Evolutionary conservation across 2,797 vertebrate species (phyloP), one percentile per base, ranked within the genome.

Genomic region (Chrosomus eos): DNA sequence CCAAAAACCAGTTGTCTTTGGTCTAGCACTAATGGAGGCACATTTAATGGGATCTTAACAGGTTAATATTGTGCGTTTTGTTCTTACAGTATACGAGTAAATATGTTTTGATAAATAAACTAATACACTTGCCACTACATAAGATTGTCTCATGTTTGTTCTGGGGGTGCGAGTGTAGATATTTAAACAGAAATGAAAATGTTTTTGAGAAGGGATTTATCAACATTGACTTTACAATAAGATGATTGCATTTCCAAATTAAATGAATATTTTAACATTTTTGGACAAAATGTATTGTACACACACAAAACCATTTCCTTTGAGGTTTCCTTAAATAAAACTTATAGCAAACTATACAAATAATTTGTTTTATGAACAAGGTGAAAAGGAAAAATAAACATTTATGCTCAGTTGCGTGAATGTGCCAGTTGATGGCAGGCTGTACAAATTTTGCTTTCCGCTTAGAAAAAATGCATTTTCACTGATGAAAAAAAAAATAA

Each of bases 181-280:
- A 80, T 60, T 33, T 79, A 1, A 66, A 51, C 10, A 72, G 43
- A 62, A 62, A 51, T 7, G 13, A 88, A 84, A 18, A 11, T 74
- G 72, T 92, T 92, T 87, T 93, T 91, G 90, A 93, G 72, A 92
- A 92, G 83, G 45, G 90, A 31, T 91, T 88, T 88, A 89, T 94
- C 91, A 93, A 90, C 91, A 88, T 93, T 91, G 81, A 75, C 36
- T 86, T 38, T 93, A 93, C 92, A 94, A 91, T 88, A 91, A 86
- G 92, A 92, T 91, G 92, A 93, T 94, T 87, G 90, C 90, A 91
- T 95, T 95, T 94, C 93, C 94, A 93, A 95, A 94, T 94, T 91
- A 91, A 89, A 93, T 91, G 86, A 90, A 90, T 90, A 93, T 92
- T 90, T 92, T 94, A 93, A 95, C 92, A 92, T 93, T 93, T 91